Conservation (phyloP, 2,113 vertebrate species). For the Chauna torquata region DNA sequence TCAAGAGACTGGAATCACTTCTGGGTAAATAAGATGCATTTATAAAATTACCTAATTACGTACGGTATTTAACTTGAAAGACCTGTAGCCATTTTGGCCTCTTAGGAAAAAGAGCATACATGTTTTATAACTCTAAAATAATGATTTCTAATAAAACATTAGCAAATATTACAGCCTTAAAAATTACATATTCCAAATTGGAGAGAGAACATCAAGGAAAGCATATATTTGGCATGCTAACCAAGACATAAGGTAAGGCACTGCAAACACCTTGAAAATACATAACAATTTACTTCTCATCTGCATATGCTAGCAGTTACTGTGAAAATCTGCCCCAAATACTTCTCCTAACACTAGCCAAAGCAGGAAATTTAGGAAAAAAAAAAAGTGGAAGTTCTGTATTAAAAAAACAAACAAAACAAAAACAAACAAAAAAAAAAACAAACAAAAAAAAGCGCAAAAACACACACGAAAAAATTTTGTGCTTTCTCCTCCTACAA, state of each 20-base stretch:
- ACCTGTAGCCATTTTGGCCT: constrained; percentile 59
- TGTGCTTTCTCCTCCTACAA: neutral
- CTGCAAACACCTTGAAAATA: neutral
- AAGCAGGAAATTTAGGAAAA: neutral
- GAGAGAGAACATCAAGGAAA: neutral
- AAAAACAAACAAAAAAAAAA: neutral
- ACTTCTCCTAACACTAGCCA: neutral
- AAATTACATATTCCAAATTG: neutral
- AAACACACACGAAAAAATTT: no score
- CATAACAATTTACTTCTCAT: neutral
- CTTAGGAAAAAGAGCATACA: constrained; percentile 59
- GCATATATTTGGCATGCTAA: neutral
- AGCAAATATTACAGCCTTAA: neutral
- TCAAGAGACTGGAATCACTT: constrained; percentile 52
- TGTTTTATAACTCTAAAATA: constrained; percentile 65
- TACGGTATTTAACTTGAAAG: constrained; percentile 58
- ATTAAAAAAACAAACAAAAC: neutral
- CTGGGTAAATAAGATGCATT: constrained; percentile 64
- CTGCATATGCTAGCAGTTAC: neutral
- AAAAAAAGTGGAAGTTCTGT: neutral
- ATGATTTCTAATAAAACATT: constrained; percentile 30
- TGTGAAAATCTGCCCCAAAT: neutral
- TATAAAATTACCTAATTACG: constrained; percentile 48
- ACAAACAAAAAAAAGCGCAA: no score
- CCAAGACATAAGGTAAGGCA: neutral